A percentile compares a stretch with the other conserved stretches of the same genome.
phyloP scores from a whole-genome alignment of 1,140 invertebrate species.

The Triops longicaudatus region DNA sequence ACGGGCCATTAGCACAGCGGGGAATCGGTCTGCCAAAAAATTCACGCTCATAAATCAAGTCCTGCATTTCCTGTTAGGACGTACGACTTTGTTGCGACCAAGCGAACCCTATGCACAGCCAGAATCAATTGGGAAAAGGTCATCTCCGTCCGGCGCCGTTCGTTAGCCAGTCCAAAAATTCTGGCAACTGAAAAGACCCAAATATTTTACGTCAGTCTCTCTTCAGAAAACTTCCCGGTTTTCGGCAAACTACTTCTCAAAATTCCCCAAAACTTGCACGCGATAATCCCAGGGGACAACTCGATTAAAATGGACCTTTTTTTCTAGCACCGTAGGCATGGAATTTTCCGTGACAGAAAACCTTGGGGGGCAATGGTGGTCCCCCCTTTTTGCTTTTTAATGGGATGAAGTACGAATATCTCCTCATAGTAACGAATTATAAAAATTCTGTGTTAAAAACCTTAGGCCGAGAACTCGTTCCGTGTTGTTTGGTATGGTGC shows the following conservation, averaged over 20 bases:
- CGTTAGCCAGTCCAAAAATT: not conserved
- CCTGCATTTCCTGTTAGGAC: slow-evolving; percentile 14
- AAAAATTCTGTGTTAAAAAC: not conserved
- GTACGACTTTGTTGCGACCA: slow-evolving; percentile 11
- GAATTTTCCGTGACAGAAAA: not conserved
- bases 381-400: not conserved
- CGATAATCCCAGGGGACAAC: not conserved
- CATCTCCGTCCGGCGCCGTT: slow-evolving; percentile 1
- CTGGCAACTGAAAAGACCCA: not conserved
- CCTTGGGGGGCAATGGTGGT: not conserved
- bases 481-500: slow-evolving; percentile 1
- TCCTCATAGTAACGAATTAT: not conserved
- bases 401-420: not conserved
- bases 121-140: not conserved
- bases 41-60: slow-evolving; percentile 12
- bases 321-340: not conserved
- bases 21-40: slow-evolving; percentile 4
- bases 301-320: not conserved
- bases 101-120: not conserved
- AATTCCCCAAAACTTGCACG: not conserved
- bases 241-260: not conserved
- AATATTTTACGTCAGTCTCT: not conserved
- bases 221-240: not conserved
- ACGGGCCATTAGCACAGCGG: slow-evolving; percentile 10
- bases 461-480: not conserved